Conservation (phyloP, 2,113 vertebrate species). For the Toxotes chatareus region DNA sequence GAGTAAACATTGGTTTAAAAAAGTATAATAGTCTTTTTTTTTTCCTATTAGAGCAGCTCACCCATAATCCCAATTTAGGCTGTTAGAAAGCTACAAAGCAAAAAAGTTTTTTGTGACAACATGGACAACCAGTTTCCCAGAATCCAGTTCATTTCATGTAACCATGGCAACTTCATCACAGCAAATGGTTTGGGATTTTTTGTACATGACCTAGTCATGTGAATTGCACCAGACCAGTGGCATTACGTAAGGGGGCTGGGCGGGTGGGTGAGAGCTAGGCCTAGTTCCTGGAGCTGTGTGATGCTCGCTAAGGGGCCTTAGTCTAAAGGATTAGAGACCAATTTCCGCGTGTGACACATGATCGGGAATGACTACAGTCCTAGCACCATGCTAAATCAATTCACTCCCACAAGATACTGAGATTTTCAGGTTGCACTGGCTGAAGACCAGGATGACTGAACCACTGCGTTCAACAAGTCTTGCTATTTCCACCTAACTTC, state of each 20-base stretch:
- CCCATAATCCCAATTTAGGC: background rate
- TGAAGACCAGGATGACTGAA: conserved; percentile 9
- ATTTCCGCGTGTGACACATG: conserved; percentile 62
- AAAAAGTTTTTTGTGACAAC: background rate
- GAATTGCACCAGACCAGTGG: conserved; percentile 81
- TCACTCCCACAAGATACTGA: conserved; percentile 31
- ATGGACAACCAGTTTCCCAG: conserved; percentile 35
- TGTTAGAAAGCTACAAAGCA: background rate
- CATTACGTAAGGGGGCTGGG: conserved; percentile 78
- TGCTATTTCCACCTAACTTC: background rate
- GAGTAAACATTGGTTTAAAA: background rate
- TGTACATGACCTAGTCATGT: conserved; percentile 81
- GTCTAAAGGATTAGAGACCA: conserved; percentile 62
- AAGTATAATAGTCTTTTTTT: background rate
- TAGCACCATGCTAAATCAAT: conserved; percentile 42
- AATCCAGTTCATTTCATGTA: conserved; percentile 25
- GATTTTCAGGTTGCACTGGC: conserved; percentile 39
- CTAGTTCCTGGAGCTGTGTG: conserved; percentile 54
- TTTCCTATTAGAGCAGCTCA: background rate
- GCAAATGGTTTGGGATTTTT: conserved; percentile 61
- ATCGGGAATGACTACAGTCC: conserved; percentile 54
- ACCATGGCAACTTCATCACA: conserved; percentile 65
- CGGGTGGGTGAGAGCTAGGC: conserved; percentile 46
- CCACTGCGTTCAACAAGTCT: background rate
- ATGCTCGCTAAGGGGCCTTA: conserved; percentile 43